These are phyloP conservation scores for Nerophis lumbriciformis DNA, from an alignment of 2,113 vertebrate genomes.

Conservation along the genomic window DNA sequence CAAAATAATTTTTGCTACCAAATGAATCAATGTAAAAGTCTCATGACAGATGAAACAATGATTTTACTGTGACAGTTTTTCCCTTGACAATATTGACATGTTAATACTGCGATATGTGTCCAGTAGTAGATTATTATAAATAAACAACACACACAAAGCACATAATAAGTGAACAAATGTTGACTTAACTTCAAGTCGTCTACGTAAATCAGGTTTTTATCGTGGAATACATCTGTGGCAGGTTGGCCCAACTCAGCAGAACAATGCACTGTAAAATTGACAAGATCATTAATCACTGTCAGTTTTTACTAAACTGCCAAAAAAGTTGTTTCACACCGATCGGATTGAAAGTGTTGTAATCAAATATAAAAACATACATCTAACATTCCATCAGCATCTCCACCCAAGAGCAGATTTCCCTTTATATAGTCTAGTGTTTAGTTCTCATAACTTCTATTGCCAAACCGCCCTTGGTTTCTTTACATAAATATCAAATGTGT, in stretches of 20 bases:
- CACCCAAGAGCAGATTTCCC: too few relatives aligned
- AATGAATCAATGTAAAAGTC: not conserved
- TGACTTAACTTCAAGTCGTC: not conserved
- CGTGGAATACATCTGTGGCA: not conserved
- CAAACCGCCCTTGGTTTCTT: too few relatives aligned
- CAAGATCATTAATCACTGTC: not conserved
- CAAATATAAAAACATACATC: not conserved
- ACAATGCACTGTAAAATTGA: too few relatives aligned
- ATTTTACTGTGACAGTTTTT: not conserved
- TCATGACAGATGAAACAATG: not conserved
- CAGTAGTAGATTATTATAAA: too few relatives aligned
- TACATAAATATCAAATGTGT: too few relatives aligned
- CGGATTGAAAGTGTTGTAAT: not conserved
- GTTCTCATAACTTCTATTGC: too few relatives aligned
- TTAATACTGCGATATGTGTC: too few relatives aligned
- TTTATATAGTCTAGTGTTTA: too few relatives aligned
- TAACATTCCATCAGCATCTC: too few relatives aligned
- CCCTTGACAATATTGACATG: not conserved
- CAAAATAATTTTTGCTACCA: not conserved
- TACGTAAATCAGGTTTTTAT: not conserved
- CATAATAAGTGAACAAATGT: too few relatives aligned
- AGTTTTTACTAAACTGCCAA: conserved; percentile 23
- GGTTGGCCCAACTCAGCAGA: not conserved
- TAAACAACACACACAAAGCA: too few relatives aligned
- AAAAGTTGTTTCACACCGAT: conserved; percentile 22